Base-by-base conservation (phyloP, 2,888 invertebrate species). In the Panzeria rudis region DNA sequence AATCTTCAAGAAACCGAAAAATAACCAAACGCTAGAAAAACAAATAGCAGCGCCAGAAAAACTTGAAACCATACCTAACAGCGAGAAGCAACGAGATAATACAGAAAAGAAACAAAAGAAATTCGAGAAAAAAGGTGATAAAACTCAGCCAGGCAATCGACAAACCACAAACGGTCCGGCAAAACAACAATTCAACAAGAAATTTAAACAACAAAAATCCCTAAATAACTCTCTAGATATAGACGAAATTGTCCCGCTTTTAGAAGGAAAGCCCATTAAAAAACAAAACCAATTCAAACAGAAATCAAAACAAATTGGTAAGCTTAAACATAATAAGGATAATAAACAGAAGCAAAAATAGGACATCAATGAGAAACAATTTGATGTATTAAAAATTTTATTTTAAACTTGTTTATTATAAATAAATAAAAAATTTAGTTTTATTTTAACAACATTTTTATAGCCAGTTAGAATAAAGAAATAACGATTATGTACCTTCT, bases 211-310 rank as follows among this genome's bases (percentile, higher is more conserved):
- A 11, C 32, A 66, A 5, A 71, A 50, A 29, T 35, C 35, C 6
- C 7, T 47, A 54, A 32, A 62, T 13, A 66, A 44, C 9, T 23
- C 29, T 2, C 13, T 25, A 50, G 75, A 75, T 50, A 11, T 59
- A 6, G 61, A 81, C 41, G 59, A 75, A 50, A n/a, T 61, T 13
- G 23, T 23, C 1, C 75, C 81, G 0, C 23, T 83, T 9, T 84
- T 91, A 41, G 89, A 89, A 77, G 91, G 90, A 3, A 91, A 91
- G 71, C 89, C 90, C 8, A 90, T 91, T n/a, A 90, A 90, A 54
- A 88, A 86, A 23, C 84, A 89, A 82, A 89, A 89, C 69, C 88
- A 89, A 38, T 87, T 89, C 11, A 91, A 91, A 72, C 88, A 87
- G 8, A 90, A 92, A 72, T 86, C 89, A 1, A 91, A 91, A 68